These are phyloP conservation scores for Acridotheres tristis DNA, from an alignment of 2,797 vertebrate genomes.

Conservation along the genomic window DNA sequence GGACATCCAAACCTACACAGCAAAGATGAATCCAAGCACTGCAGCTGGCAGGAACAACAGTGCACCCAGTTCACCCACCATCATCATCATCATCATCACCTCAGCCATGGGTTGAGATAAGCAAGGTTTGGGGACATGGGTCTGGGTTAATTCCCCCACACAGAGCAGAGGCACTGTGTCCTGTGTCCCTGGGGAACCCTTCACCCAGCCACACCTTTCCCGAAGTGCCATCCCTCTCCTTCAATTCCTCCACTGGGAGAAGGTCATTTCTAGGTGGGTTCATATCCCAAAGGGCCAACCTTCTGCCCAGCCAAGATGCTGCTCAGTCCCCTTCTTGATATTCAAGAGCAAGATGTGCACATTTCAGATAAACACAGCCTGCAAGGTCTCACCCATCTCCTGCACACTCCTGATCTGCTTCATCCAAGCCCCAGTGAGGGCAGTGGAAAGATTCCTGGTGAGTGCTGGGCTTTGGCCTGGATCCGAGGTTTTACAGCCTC, in stretches of 20 bases:
- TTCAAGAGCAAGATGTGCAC: accelerated
- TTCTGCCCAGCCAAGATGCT: not conserved
- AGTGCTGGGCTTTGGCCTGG: not conserved
- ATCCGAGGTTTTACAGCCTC: not conserved
- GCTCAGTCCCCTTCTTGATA: not conserved
- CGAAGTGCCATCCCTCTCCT: not conserved
- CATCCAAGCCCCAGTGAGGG: not conserved
- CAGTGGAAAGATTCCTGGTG: not conserved
- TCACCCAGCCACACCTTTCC: not conserved
- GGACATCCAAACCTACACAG: not conserved
- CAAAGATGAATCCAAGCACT: not conserved
- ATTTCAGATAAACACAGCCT: not conserved
- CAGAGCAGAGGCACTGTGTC: accelerated
- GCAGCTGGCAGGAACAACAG: not conserved
- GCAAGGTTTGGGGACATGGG: accelerated
- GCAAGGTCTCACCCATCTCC: not conserved
- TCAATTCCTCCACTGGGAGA: not conserved
- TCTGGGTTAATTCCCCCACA: not conserved
- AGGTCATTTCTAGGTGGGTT: not conserved
- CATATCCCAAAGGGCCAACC: not conserved
- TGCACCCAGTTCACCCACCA: not conserved
- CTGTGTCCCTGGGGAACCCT: not conserved
- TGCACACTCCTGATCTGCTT: accelerated
- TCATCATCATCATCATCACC: not conserved
- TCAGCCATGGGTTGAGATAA: not conserved